Percentiles rank a stretch among this genome's conserved stretches.
phyloP scores from a whole-genome alignment of 2,888 invertebrate species.

The Andrena minutula region DNA sequence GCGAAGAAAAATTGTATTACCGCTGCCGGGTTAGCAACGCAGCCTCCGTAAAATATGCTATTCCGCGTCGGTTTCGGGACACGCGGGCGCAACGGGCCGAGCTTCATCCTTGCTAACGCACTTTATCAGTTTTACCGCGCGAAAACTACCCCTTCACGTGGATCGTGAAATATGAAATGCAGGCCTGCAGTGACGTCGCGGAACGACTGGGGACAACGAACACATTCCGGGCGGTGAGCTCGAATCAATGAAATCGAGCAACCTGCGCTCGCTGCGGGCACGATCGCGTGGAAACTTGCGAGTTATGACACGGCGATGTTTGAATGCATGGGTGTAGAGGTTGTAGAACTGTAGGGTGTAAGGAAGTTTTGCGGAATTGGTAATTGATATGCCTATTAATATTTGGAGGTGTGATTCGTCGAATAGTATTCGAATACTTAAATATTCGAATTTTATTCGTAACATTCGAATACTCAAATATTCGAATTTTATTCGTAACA shows the following conservation, averaged over 20 bases:
- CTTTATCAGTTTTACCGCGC: constrained; percentile 11
- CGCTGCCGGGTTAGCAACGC: constrained; percentile 5
- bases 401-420: not conserved
- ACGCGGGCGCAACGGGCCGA: not conserved
- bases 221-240: not conserved
- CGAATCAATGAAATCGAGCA: not conserved
- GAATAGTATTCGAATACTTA: too few relatives aligned
- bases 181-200: not conserved
- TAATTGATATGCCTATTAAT: constrained; percentile 1
- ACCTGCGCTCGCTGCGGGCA: too few relatives aligned
- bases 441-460: too few relatives aligned
- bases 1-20: constrained; percentile 27
- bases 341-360: too few relatives aligned
- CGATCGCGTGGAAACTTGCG: too few relatives aligned
- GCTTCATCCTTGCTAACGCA: not conserved
- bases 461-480: too few relatives aligned
- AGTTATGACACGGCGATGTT: too few relatives aligned
- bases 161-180: constrained; percentile 15
- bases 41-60: constrained; percentile 14
- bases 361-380: too few relatives aligned
- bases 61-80: not conserved
- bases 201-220: not conserved
- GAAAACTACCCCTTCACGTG: too few relatives aligned
- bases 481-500: too few relatives aligned
- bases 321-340: too few relatives aligned